Conservation (phyloP, 1,140 invertebrate species). For the Drosophila athabasca region DNA sequence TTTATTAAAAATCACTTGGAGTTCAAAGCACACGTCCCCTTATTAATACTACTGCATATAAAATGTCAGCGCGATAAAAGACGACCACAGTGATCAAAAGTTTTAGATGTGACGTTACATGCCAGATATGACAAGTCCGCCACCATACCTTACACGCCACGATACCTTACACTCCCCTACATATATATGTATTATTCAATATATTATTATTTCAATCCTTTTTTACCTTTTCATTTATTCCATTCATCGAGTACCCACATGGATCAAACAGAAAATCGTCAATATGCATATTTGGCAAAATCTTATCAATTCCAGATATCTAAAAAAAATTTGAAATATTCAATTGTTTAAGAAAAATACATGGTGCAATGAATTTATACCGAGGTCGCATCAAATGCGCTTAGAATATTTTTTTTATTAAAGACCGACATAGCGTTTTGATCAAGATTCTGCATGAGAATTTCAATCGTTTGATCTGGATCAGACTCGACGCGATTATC, state of each 20-base stretch:
- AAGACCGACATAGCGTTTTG: slow-evolving; percentile 95
- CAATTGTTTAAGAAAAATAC: too few relatives aligned
- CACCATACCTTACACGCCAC: too few relatives aligned
- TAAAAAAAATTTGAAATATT: slow-evolving; percentile 82
- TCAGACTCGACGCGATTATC: slow-evolving; percentile 83
- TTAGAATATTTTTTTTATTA: slow-evolving; percentile 89
- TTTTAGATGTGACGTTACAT: too few relatives aligned
- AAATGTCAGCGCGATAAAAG: too few relatives aligned
- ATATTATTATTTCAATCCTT: not conserved
- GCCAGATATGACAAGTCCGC: too few relatives aligned
- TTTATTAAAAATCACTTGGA: too few relatives aligned
- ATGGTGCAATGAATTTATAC: slow-evolving; percentile 83
- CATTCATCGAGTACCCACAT: slow-evolving; percentile 99
- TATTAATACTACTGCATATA: too few relatives aligned
- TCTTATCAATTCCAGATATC: slow-evolving; percentile 96
- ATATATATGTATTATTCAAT: too few relatives aligned
- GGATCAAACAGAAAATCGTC: slow-evolving; percentile 99
- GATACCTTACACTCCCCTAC: too few relatives aligned
- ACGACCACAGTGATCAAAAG: too few relatives aligned
- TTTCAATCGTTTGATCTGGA: slow-evolving; percentile 97
- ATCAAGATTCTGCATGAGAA: slow-evolving; percentile 96
- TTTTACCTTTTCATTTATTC: slow-evolving; percentile 94
- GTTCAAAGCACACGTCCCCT: too few relatives aligned
- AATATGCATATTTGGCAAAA: slow-evolving; percentile 96
- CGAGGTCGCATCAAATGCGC: slow-evolving; percentile 93